phyloP scores from a whole-genome alignment of 2,113 vertebrate genomes.

The Eleginops maclovinus region DNA sequence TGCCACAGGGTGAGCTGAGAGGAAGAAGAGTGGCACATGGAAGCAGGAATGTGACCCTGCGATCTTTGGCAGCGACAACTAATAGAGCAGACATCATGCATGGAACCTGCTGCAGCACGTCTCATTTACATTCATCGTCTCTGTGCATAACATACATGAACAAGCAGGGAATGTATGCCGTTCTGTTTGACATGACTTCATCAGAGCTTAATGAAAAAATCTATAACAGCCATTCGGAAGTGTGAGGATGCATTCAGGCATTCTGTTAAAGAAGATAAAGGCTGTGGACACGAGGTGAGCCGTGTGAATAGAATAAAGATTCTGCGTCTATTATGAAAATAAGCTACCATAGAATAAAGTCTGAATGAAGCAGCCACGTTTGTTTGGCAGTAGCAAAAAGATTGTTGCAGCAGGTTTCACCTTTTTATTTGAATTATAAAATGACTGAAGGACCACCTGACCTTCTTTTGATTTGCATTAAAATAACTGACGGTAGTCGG shows the following conservation, averaged over 20 bases:
- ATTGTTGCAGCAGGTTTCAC: background rate
- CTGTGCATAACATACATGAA: slow-evolving; percentile 32
- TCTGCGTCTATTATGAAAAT: background rate
- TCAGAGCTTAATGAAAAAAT: slow-evolving; percentile 36
- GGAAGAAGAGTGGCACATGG: background rate
- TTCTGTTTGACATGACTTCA: slow-evolving; percentile 40
- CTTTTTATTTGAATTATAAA: background rate
- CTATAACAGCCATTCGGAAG: slow-evolving; percentile 22
- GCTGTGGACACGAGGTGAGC: background rate
- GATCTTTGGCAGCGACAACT: background rate
- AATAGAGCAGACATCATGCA: slow-evolving; percentile 43
- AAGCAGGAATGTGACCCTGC: slow-evolving; percentile 30
- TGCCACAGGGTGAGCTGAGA: background rate
- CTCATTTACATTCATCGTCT: slow-evolving; percentile 59
- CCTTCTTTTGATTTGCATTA: background rate
- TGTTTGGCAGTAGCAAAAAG: background rate
- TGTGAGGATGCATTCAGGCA: slow-evolving; percentile 55
- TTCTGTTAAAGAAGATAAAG: slow-evolving; percentile 33
- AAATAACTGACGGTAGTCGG: too few species aligned
- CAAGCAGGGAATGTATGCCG: background rate
- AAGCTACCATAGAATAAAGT: background rate
- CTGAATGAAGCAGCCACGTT: background rate
- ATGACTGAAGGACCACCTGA: background rate
- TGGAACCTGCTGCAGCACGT: background rate
- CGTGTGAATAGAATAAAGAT: slow-evolving; percentile 2